phyloP scores from a whole-genome alignment of 2,113 vertebrate species.

The Pycnonotus jocosus region DNA sequence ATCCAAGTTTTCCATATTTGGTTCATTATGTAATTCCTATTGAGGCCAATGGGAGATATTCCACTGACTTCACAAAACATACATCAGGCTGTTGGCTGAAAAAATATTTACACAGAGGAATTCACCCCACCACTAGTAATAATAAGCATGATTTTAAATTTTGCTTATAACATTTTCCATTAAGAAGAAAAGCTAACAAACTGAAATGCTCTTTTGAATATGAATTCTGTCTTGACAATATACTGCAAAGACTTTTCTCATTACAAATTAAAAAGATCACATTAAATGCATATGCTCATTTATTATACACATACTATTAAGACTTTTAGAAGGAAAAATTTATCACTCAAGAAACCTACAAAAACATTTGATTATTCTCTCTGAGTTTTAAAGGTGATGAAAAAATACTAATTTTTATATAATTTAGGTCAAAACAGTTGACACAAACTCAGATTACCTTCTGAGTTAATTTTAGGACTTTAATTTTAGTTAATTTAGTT shows the following conservation, averaged over 20 bases:
- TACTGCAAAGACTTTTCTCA: neutral
- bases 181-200: neutral
- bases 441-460: neutral
- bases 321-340: neutral
- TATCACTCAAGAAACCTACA: neutral
- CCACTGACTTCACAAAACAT: neutral
- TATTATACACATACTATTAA: neutral
- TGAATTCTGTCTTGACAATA: neutral
- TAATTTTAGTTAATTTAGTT: too few species aligned
- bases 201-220: neutral
- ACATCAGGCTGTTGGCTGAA: neutral
- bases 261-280: neutral
- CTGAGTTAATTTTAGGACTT: too few species aligned
- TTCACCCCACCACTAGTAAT: neutral
- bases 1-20: neutral
- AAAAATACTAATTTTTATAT: neutral
- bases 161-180: neutral
- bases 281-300: neutral
- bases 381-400: neutral
- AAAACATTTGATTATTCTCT: neutral
- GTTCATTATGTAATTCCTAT: neutral
- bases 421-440: neutral
- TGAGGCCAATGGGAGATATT: neutral
- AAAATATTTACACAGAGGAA: slow-evolving; percentile 1
- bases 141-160: slow-evolving; percentile 5